phyloP scores from a whole-genome alignment of 1,140 invertebrate genomes.

The Ceratina calcarata region DNA sequence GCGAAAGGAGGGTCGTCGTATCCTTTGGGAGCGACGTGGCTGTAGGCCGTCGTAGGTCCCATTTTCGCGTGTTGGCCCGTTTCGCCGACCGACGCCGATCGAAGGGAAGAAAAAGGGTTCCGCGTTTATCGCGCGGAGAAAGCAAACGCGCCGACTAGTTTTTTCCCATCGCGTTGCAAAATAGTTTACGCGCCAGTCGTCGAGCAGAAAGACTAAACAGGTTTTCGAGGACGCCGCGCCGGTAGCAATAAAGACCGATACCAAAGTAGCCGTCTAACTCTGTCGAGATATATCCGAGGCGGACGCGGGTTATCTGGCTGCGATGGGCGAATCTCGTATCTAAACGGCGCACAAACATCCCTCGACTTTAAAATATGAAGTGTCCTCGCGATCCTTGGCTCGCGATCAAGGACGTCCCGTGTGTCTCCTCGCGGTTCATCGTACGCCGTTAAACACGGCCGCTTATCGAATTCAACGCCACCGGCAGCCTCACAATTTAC shows the following conservation, averaged over 20 bases:
- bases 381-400: slow-evolving; percentile 59
- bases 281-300: slow-evolving; percentile 59
- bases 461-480: slow-evolving; percentile 48
- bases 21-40: neutral
- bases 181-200: slow-evolving; percentile 47
- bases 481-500: neutral
- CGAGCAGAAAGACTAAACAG: slow-evolving; percentile 59
- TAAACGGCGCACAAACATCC: slow-evolving; percentile 59
- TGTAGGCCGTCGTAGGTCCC: too few relatives aligned
- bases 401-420: slow-evolving; percentile 59
- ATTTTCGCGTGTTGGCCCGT: neutral
- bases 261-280: slow-evolving; percentile 59
- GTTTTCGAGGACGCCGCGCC: slow-evolving; percentile 54
- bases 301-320: slow-evolving; percentile 56
- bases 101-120: neutral
- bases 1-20: too few relatives aligned
- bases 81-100: neutral
- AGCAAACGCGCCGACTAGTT: slow-evolving; percentile 31
- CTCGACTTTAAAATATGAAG: slow-evolving; percentile 62
- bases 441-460: slow-evolving; percentile 40
- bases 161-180: slow-evolving; percentile 37
- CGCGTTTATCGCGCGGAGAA: slow-evolving; percentile 17
- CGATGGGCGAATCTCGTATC: slow-evolving; percentile 59
- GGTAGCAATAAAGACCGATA: slow-evolving; percentile 66
- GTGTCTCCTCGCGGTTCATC: slow-evolving; percentile 42